Evolutionary conservation across 2,888 invertebrate genomes (phyloP).

Genomic region (Sympetrum striolatum): DNA sequence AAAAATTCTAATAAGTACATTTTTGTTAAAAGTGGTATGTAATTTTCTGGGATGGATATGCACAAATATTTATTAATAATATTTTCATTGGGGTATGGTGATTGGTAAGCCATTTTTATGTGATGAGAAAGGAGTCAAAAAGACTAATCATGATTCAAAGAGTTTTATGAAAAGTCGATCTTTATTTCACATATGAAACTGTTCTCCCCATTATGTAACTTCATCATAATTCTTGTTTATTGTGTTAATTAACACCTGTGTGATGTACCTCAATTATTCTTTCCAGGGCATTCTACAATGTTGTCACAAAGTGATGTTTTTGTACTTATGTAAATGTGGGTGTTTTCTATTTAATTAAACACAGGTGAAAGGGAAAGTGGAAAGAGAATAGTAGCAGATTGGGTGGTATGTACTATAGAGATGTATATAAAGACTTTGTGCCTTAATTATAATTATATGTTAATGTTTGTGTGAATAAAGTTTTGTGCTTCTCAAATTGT

Average conservation of each 20-base stretch:
- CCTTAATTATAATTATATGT: conserved; percentile 39
- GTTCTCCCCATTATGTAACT: background rate
- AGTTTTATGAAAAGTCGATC: background rate
- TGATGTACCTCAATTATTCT: background rate
- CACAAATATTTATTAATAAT: background rate
- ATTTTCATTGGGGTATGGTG: background rate
- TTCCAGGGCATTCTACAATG: conserved; percentile 24
- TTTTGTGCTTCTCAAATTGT: conserved; percentile 41
- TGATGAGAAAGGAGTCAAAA: background rate
- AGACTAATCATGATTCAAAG: background rate
- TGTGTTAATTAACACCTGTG: background rate
- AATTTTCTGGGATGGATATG: background rate
- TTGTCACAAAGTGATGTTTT: conserved; percentile 13
- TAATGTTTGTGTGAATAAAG: conserved; percentile 37
- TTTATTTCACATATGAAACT: background rate
- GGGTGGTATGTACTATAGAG: conserved; percentile 25
- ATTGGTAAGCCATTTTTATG: background rate
- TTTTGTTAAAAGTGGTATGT: background rate
- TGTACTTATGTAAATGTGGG: conserved; percentile 42
- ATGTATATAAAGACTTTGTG: conserved; percentile 34
- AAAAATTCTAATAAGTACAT: background rate
- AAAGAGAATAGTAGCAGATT: background rate
- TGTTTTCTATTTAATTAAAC: conserved; percentile 35
- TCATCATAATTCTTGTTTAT: background rate
- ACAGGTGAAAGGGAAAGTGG: conserved; percentile 2